Evolutionary conservation across 2,888 invertebrate species (phyloP), one percentile per base, ranked within the genome.

Genomic region (Agrilus mali): DNA sequence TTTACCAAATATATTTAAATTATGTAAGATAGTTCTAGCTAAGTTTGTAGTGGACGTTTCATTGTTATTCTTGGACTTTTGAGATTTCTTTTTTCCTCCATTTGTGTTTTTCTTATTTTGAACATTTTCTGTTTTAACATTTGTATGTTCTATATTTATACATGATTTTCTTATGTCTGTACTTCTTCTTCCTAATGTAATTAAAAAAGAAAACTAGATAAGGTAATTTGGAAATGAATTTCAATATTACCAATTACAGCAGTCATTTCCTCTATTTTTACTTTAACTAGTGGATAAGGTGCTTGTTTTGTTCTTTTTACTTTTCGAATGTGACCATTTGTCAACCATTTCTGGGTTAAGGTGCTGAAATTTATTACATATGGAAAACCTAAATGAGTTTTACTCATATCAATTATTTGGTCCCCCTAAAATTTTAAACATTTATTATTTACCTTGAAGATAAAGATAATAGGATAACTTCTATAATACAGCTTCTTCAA

Each of bases 261-360:
- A 17, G 61, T 59, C 40, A 68, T 53, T 55, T 70, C 74, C 52
- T 74, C 73, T 39, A 71, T 64, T 42, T 74, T 74, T 12, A 81
- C 71, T 64, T 82, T 82, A 13, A 84, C 79, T 54, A 85, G 69
- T 43, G 89, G 88, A 72, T 88, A 89, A 33, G 88, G 86, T 17
- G 87, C 85, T 66, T 84, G 85, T 53, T 82, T 78, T 32, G 80
- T 77, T 47, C 90, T 74, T 20, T 86, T 72, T 53, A 90, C 78
- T 52, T 74, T 77, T 37, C 84, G 68, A 10, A 80, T 71, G 53
- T 80, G 80, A 38, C 85, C 82, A 54, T 82, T 79, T 49, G 78
- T 78, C 57, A 81, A 75, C 57, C 83, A 74, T 42, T 78, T 75
- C 71, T 86, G 85, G 38, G 82, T 82, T 55, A 85, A 69, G 62